phyloP scores from a whole-genome alignment of 2,113 vertebrate genomes.

The Pollimyrus isidori region DNA sequence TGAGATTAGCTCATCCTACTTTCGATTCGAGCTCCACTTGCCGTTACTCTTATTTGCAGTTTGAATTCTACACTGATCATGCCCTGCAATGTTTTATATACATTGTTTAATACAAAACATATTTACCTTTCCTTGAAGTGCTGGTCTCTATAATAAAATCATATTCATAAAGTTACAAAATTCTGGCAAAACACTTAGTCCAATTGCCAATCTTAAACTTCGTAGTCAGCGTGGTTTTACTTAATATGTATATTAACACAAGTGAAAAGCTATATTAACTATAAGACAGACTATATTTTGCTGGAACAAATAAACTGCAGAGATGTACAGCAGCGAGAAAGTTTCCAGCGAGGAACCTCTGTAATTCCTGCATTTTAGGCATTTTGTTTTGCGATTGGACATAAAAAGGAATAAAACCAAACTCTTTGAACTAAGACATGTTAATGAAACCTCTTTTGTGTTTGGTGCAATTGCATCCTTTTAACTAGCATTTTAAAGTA shows the following conservation, averaged over 20 bases:
- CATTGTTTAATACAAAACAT: constrained; percentile 8
- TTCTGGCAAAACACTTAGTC: constrained; percentile 2
- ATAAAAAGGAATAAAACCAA: neutral
- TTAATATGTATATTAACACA: neutral
- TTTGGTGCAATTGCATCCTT: constrained; percentile 2
- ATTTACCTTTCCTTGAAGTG: neutral
- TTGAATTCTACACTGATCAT: constrained; percentile 8
- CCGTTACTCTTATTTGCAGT: neutral
- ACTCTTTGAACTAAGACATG: neutral
- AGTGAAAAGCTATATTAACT: neutral
- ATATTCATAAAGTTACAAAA: neutral
- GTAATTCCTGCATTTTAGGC: neutral
- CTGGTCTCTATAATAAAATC: neutral
- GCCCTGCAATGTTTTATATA: neutral
- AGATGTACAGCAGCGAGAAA: neutral
- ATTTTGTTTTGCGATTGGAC: neutral
- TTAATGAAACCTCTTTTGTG: neutral
- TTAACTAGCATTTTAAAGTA: constrained; percentile 11
- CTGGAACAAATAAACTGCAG: neutral
- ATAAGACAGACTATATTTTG: neutral
- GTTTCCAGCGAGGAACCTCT: neutral
- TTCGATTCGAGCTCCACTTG: neutral
- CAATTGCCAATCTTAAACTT: neutral
- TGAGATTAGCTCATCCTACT: neutral
- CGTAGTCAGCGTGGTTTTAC: neutral